A percentile compares a stretch with the other conserved stretches of the same genome.
Conservation (phyloP, 1,140 invertebrate species). For the Drosophila albomicans region DNA sequence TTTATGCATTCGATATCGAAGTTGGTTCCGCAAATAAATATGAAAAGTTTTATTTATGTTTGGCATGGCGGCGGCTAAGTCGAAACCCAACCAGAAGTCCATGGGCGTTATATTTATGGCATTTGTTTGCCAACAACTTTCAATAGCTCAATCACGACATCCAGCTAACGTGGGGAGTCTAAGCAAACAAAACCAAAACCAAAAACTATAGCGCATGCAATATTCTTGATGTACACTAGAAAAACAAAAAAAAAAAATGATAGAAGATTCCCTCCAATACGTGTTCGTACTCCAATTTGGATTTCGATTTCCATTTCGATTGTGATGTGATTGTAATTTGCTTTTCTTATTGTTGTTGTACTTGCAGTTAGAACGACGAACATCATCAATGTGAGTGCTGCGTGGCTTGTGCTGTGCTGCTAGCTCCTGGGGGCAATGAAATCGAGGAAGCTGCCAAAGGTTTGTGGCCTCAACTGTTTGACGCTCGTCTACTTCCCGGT, state of each 20-base stretch:
- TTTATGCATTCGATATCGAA: constrained; percentile 80
- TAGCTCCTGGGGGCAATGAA: constrained; percentile 82
- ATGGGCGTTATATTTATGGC: constrained; percentile 78
- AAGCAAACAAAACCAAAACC: constrained; percentile 26
- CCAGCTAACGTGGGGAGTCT: constrained; percentile 16
- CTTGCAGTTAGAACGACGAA: constrained; percentile 49
- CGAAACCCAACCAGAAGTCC: constrained; percentile 15
- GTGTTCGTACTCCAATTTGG: neutral
- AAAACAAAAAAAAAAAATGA: neutral
- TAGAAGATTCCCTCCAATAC: neutral
- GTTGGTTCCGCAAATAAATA: constrained; percentile 79
- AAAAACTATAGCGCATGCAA: constrained; percentile 58
- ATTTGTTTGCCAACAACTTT: constrained; percentile 83
- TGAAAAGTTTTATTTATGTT: constrained; percentile 83
- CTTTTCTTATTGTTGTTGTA: neutral
- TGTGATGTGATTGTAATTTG: constrained; percentile 9
- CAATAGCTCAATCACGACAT: constrained; percentile 79
- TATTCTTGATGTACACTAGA: constrained; percentile 19
- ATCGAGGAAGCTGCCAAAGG: constrained; percentile 83
- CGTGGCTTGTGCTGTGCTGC: constrained; percentile 65
- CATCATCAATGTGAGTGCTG: constrained; percentile 80
- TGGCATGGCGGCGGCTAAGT: constrained; percentile 44
- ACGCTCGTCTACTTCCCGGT: constrained; percentile 78
- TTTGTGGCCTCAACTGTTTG: constrained; percentile 83
- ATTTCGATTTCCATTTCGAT: constrained; percentile 15